These are phyloP conservation scores for Stegana nigrithorax DNA, from an alignment of 2,888 invertebrate species.

Conservation along the genomic window DNA sequence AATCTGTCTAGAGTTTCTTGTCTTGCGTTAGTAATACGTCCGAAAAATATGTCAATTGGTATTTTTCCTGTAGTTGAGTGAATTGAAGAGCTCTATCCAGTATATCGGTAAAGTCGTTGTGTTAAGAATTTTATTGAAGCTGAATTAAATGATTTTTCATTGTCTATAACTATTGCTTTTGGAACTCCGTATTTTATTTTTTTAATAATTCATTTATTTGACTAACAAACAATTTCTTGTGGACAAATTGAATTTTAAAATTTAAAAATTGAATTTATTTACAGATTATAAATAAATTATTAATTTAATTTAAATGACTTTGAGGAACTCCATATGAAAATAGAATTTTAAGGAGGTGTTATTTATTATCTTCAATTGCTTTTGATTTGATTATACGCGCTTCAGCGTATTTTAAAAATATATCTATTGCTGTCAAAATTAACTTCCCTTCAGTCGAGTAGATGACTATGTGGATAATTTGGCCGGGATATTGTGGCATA, in stretches of 20 bases:
- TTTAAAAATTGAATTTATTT: too few species aligned
- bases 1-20: neutral
- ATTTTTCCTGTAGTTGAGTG: neutral
- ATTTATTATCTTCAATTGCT: neutral
- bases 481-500: constrained; percentile 30
- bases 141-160: constrained; percentile 28
- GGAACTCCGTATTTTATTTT: too few species aligned
- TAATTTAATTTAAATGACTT: too few species aligned
- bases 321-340: constrained; percentile 31
- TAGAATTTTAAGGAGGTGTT: neutral
- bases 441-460: constrained; percentile 21
- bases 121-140: constrained; percentile 24
- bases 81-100: neutral
- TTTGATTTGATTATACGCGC: neutral
- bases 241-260: too few species aligned
- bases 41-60: neutral
- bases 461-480: constrained; percentile 34
- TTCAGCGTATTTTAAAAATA: constrained; percentile 29
- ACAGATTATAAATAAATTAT: too few species aligned
- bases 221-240: too few species aligned
- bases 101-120: neutral
- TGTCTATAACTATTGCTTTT: constrained; percentile 26
- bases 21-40: neutral
- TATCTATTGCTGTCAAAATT: constrained; percentile 29
- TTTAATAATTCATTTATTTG: too few species aligned